Conservation (phyloP, 2,888 invertebrate species). For the Drosophila fungiperda region DNA sequence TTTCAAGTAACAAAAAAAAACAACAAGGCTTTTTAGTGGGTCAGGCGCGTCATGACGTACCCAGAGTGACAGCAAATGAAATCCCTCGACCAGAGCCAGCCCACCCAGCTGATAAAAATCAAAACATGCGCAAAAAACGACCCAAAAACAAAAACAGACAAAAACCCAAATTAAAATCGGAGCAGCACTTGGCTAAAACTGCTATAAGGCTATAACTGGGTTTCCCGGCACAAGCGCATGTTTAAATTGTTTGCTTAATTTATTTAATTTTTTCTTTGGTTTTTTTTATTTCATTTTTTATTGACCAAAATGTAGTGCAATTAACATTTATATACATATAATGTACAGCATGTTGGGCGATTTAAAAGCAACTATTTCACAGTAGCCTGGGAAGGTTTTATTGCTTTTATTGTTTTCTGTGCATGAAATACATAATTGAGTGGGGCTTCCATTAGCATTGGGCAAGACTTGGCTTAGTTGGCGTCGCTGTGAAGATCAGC, state of each 20-base stretch:
- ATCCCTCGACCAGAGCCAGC: conserved; percentile 57
- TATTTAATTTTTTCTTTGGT: conserved; percentile 36
- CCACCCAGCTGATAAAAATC: conserved; percentile 81
- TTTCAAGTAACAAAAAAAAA: conserved; percentile 18
- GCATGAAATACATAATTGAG: conserved; percentile 59
- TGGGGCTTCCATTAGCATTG: conserved; percentile 40
- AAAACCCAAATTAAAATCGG: conserved; percentile 79
- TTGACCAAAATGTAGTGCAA: conserved; percentile 70
- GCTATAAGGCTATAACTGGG: conserved; percentile 39
- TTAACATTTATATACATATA: conserved; percentile 66
- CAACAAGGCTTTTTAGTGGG: conserved; percentile 68
- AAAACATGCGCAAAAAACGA: conserved; percentile 79
- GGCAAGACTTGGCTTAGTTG: conserved; percentile 31
- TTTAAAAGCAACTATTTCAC: conserved; percentile 79
- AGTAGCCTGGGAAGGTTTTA: conserved; percentile 68
- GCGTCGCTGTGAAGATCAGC: conserved; percentile 33
- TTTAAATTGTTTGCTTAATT: conserved; percentile 80
- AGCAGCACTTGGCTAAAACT: conserved; percentile 61
- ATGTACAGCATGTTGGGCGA: conserved; percentile 42
- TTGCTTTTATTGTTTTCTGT: neutral
- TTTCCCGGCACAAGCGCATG: conserved; percentile 76
- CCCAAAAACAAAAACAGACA: conserved; percentile 40
- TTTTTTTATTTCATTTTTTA: conserved; percentile 18
- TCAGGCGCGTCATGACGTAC: conserved; percentile 77
- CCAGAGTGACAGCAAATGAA: conserved; percentile 39